Conservation (phyloP, 2,888 invertebrate genomes). For the Acleris emargana region DNA sequence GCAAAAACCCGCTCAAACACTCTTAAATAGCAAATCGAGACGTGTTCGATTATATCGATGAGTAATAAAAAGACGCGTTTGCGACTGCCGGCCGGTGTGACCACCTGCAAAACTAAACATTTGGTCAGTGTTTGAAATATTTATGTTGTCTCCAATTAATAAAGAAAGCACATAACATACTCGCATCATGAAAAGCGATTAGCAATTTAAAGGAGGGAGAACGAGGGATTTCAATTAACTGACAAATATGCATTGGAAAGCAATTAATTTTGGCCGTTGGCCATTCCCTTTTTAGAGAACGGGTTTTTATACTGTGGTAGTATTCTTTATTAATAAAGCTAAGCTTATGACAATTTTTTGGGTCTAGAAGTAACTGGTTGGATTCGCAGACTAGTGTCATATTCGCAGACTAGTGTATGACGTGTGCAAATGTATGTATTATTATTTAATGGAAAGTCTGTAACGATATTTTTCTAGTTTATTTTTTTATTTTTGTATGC, state of each 20-base stretch:
- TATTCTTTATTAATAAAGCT: too few relatives aligned
- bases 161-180: constrained; percentile 6
- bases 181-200: constrained; percentile 6
- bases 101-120: constrained; percentile 18
- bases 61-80: constrained; percentile 25
- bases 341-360: too few relatives aligned
- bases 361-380: too few relatives aligned
- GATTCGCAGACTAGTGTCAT: too few relatives aligned
- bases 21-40: constrained; percentile 15
- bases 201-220: not conserved
- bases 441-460: too few relatives aligned
- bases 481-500: too few relatives aligned
- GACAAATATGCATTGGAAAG: constrained; percentile 13
- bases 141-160: constrained; percentile 18
- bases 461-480: too few relatives aligned
- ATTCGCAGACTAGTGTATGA: too few relatives aligned
- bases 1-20: constrained; percentile 7
- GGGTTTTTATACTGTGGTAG: constrained; percentile 12
- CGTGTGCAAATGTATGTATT: too few relatives aligned
- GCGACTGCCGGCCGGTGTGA: constrained; percentile 7
- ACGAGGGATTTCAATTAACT: constrained; percentile 18
- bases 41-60: constrained; percentile 26
- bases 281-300: constrained; percentile 24
- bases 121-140: constrained; percentile 12
- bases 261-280: constrained; percentile 21